Evolutionary conservation across 2,888 invertebrate genomes (phyloP).

Genomic region (Synanthedon tipuliformis): DNA sequence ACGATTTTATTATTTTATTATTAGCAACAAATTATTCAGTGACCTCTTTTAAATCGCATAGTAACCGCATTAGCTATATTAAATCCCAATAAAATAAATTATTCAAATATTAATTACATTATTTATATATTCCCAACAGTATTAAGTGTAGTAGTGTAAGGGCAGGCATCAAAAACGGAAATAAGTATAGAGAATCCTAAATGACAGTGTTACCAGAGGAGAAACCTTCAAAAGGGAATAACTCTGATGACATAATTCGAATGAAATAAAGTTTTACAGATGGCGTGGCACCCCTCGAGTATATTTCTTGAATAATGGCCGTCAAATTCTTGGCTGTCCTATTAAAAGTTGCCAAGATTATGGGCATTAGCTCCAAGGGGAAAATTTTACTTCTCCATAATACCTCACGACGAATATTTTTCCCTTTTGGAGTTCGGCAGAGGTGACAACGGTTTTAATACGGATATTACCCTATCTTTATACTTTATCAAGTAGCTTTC

Average conservation of each 20-base stretch:
- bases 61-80: no score
- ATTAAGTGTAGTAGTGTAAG: no score
- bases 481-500: no score
- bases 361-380: slow-evolving; percentile 57
- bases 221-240: slow-evolving; percentile 10
- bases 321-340: slow-evolving; percentile 58
- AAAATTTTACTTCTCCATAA: slow-evolving; percentile 52
- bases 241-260: slow-evolving; percentile 28
- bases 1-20: no score
- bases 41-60: no score
- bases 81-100: no score
- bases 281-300: slow-evolving; percentile 38
- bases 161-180: no score
- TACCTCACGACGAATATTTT: slow-evolving; percentile 26
- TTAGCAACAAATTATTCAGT: no score
- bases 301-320: slow-evolving; percentile 63
- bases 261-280: slow-evolving; percentile 47
- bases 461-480: background rate
- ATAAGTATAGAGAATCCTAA: background rate
- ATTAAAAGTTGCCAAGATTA: slow-evolving; percentile 68
- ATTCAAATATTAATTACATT: no score
- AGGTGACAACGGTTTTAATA: slow-evolving; percentile 7
- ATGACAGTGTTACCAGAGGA: background rate
- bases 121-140: background rate
- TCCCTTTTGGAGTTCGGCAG: slow-evolving; percentile 9